Base-by-base conservation (phyloP, 2,797 vertebrate genomes). In the Lacerta bilineata region DNA sequence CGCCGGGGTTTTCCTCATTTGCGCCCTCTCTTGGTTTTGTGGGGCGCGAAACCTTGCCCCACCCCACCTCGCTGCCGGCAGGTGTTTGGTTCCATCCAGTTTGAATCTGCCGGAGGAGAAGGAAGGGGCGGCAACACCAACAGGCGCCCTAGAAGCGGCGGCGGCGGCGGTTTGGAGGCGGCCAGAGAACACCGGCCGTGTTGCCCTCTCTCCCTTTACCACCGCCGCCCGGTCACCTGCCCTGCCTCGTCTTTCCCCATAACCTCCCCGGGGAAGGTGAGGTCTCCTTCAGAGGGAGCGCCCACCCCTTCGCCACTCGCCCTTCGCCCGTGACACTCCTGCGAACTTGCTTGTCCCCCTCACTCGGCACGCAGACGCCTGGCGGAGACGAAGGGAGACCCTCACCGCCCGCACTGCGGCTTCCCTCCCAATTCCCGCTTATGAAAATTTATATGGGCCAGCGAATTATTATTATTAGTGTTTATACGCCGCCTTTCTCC, bases 61-160 rank as follows among this genome's bases (percentile, higher is more conserved):
- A 4, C 3, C 29, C 0, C 1, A 15, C 27, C 4, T 2, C 9
- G 7, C n/a, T 7, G 5, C 50, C 39, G 5, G 5, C 33, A 5
- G 29, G 9, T 61, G 3, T 33, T 90, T 90, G 81, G 84, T 8
- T 79, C 59, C 3, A 81, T 66, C 87, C 83, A 0, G 39, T 86
- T 87, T 64, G 80, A 89, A 89, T 77, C 36, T 8, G 27, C 2
- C 61, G 6, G 78, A 83, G 72, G 46, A 20, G 13, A 41, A 18
- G 55, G 46, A 8, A 18, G 23, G 10, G 33, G 27, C 18, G 3
- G 25, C 59, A 10, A 3, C 87, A 8, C 68, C 39, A 89, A 89
- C 88, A 64, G 25, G 18, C 27, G 8, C 66, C 23, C 20, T 25
- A 29, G 68, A 25, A 74, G 0, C 6, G 23, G 8, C 46, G n/a